Base-by-base conservation (phyloP, 2,888 invertebrate species). In the Odontocolon sp. region DNA sequence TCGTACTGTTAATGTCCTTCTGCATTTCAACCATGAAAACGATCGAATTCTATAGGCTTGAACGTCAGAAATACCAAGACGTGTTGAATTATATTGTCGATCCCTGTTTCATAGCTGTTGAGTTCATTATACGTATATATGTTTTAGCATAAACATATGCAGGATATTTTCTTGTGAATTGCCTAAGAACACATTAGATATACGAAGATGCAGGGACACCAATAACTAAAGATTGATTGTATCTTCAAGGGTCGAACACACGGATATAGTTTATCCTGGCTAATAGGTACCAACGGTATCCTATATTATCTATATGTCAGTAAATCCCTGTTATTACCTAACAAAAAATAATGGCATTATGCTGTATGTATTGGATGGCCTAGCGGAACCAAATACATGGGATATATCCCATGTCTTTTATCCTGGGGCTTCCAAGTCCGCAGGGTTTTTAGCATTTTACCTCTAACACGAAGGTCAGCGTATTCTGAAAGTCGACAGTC, bases 271-370 rank as follows among this genome's bases (percentile, higher is more conserved):
- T n/a, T n/a, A n/a, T n/a, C n/a, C n/a, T n/a, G n/a, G n/a, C n/a
- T n/a, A n/a, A n/a, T n/a, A n/a, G n/a, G n/a, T n/a, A n/a, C n/a
- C n/a, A n/a, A n/a, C 28, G 2, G 8, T 14, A 28, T 6, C n/a
- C 28, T 11, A 14, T 31, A 28, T n/a, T n/a, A 52, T 52, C 8
- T 11, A 28, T 11, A 23, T 6, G 14, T 26, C 23, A 14, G 50
- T 64, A 47, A 50, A 64, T 52, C 36, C 38, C 9, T 9, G 5
- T 38, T 50, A 38, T 63, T 21, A 11, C 21, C 47, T 50, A 50
- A 50, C 28, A 23, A 18, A 33, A 50, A 63, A 63, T 63, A 47
- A 63, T n/a, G 64, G 38, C 31, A 36, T 50, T 50, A 33, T 63
- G 5, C 38, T n/a, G 33, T 36, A 8, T 38, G 47, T 64, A 64